phyloP scores from a whole-genome alignment of 2,113 vertebrate species.

The Vulpes ferrilata region DNA sequence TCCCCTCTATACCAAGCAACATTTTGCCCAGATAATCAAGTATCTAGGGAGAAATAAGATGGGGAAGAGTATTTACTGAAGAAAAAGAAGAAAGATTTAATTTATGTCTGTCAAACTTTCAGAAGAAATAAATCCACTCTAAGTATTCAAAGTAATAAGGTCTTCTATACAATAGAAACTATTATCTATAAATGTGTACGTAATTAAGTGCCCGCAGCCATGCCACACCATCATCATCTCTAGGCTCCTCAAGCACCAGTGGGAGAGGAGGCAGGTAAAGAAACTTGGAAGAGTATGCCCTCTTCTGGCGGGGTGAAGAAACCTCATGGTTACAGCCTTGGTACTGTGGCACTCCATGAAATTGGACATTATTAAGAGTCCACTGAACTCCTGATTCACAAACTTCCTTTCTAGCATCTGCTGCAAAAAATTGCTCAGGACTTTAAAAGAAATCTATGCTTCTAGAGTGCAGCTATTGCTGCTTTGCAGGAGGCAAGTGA shows the following conservation, averaged over 20 bases:
- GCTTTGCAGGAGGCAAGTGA: neutral
- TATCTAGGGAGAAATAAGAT: neutral
- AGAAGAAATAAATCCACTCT: neutral
- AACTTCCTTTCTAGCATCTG: neutral
- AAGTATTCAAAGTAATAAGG: conserved; percentile 32
- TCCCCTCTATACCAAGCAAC: neutral
- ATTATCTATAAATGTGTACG: neutral
- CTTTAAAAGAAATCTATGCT: neutral
- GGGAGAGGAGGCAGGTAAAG: neutral
- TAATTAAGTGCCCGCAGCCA: neutral
- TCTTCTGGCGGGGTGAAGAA: neutral
- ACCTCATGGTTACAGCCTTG: neutral
- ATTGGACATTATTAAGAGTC: neutral
- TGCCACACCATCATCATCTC: neutral
- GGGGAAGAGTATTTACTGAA: neutral
- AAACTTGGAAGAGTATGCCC: neutral
- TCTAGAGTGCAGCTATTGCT: neutral
- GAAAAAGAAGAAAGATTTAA: neutral
- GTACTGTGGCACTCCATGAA: neutral
- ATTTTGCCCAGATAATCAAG: neutral
- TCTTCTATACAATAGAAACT: neutral
- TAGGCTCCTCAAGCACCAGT: neutral
- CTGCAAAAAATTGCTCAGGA: neutral
- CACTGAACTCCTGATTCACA: neutral
- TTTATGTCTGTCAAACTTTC: neutral